Percentiles rank a stretch among this genome's conserved stretches.
Conservation (phyloP, 2,797 vertebrate species). For the Natrix natrix region DNA sequence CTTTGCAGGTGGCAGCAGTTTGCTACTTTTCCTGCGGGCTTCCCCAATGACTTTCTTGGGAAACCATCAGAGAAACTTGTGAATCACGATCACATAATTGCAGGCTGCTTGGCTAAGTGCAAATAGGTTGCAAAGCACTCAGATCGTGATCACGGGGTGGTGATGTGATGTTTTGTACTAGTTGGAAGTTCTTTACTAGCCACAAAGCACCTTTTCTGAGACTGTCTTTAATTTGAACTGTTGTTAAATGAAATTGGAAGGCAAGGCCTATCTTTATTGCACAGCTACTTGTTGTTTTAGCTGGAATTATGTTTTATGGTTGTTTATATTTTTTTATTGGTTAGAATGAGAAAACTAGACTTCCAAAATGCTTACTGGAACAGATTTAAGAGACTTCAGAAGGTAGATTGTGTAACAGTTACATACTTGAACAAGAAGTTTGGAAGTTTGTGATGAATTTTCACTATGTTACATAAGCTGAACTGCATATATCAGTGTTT, state of each 20-base stretch:
- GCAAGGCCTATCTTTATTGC: background rate
- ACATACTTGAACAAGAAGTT: background rate
- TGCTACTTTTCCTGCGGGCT: background rate
- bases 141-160: background rate
- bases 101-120: background rate
- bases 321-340: background rate
- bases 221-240: background rate
- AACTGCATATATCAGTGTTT: background rate
- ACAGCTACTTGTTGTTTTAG: background rate
- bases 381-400: background rate
- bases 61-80: background rate
- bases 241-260: background rate
- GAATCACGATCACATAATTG: background rate
- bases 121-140: background rate
- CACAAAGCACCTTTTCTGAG: too few relatives aligned
- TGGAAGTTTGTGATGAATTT: background rate
- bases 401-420: background rate
- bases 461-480: rapidly evolving
- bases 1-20: background rate
- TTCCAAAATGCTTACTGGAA: background rate
- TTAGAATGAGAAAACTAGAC: background rate
- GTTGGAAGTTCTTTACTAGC: too few relatives aligned
- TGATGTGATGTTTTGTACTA: too few relatives aligned
- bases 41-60: background rate
- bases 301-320: background rate